Conservation (phyloP, 2,888 invertebrate species). For the Spialia ferax region DNA sequence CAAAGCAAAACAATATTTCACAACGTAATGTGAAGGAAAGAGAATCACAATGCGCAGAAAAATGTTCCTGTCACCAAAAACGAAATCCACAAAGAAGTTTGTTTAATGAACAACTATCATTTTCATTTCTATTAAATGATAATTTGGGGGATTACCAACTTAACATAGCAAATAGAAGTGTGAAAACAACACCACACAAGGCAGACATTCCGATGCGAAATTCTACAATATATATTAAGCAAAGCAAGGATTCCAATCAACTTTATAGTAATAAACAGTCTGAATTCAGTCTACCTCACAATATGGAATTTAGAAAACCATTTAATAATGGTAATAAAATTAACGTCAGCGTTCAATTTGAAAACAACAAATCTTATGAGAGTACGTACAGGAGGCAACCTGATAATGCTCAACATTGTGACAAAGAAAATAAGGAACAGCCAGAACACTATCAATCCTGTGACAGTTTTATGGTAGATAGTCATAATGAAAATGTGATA, state of each 20-base stretch:
- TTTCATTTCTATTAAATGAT: conserved; percentile 22
- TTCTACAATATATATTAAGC: not conserved
- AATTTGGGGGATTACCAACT: not conserved
- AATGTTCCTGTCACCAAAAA: not conserved
- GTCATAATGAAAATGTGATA: conserved; percentile 23
- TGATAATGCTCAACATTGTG: not conserved
- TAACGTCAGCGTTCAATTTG: not conserved
- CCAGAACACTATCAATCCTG: not conserved
- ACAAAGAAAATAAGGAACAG: not conserved
- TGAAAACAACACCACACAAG: not conserved
- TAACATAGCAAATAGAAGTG: not conserved
- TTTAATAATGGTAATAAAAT: not conserved
- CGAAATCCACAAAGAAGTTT: not conserved
- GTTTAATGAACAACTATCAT: conserved; percentile 6
- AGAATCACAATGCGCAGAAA: not conserved
- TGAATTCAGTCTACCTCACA: not conserved
- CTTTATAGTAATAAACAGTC: not conserved
- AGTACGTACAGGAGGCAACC: not conserved
- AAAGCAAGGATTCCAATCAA: not conserved
- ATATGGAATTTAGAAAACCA: not conserved
- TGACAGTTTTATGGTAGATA: not conserved
- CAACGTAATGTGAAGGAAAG: not conserved
- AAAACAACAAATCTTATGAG: not conserved
- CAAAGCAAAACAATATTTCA: not conserved
- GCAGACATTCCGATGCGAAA: not conserved